These are phyloP conservation scores for Punctoribates punctum DNA, from an alignment of 2,888 invertebrate species.

Conservation along the genomic window DNA sequence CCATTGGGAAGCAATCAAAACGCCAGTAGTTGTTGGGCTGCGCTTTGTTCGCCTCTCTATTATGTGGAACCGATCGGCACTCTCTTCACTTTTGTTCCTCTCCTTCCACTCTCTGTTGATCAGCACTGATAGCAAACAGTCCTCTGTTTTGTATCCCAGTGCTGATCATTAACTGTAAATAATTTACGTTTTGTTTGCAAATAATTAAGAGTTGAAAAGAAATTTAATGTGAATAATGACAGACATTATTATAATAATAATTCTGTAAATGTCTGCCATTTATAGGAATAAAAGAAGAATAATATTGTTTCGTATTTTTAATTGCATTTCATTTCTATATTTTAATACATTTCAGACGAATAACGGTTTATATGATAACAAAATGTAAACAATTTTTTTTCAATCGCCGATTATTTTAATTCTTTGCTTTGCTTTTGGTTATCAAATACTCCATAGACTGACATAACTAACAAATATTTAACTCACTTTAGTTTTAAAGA, in stretches of 20 bases:
- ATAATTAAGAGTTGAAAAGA: conserved; percentile 23
- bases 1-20: conserved; percentile 24
- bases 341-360: not conserved
- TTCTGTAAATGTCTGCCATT: conserved; percentile 18
- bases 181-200: conserved; percentile 37
- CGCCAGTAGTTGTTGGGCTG: conserved; percentile 11
- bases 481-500: no score
- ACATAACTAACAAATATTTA: no score
- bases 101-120: not conserved
- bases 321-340: not conserved
- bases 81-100: not conserved
- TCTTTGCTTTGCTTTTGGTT: no score
- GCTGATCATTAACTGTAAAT: conserved; percentile 33
- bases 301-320: conserved; percentile 14
- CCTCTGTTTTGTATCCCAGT: conserved; percentile 24
- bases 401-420: no score
- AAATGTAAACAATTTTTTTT: no score
- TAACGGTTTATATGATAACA: no score
- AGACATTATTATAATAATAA: conserved; percentile 7
- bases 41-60: not conserved
- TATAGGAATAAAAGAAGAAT: conserved; percentile 7
- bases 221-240: conserved; percentile 16
- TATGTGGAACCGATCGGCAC: not conserved
- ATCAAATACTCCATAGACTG: no score
- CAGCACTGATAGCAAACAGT: not conserved